Conservation (phyloP, 2,888 invertebrate genomes). For the Protodeltote pygarga region DNA sequence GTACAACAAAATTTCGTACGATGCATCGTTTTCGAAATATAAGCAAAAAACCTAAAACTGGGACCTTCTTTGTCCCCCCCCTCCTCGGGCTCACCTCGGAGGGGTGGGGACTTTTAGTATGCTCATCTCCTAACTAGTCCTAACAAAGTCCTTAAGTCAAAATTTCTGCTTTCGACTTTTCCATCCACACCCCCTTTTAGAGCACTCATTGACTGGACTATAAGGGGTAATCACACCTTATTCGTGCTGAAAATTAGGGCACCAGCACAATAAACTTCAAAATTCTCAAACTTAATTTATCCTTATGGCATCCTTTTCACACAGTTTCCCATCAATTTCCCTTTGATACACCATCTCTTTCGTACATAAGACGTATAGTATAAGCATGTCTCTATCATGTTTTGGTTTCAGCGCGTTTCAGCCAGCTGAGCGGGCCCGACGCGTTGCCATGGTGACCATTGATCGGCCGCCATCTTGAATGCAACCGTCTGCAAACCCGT, state of each 20-base stretch:
- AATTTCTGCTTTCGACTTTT: too few species aligned
- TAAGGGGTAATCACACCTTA: conserved; percentile 1
- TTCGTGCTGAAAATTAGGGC: neutral
- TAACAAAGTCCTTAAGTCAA: too few species aligned
- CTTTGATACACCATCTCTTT: conserved; percentile 47
- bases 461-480: conserved; percentile 82
- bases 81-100: too few species aligned
- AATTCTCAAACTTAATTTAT: conserved; percentile 40
- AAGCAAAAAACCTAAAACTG: too few species aligned
- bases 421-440: conserved; percentile 74
- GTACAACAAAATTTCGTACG: too few species aligned
- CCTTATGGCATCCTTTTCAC: conserved; percentile 47
- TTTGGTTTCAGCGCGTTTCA: conserved; percentile 71
- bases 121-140: too few species aligned
- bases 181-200: too few species aligned
- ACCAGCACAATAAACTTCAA: neutral
- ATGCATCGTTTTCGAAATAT: too few species aligned
- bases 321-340: conserved; percentile 31
- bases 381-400: conserved; percentile 55
- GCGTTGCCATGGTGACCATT: conserved; percentile 82
- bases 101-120: too few species aligned
- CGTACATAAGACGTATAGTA: conserved; percentile 35
- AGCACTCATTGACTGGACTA: too few species aligned
- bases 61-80: too few species aligned
- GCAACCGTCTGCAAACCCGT: conserved; percentile 77